Evolutionary conservation across 2,888 invertebrate genomes (phyloP).

Genomic region (Cactoblastis cactorum): DNA sequence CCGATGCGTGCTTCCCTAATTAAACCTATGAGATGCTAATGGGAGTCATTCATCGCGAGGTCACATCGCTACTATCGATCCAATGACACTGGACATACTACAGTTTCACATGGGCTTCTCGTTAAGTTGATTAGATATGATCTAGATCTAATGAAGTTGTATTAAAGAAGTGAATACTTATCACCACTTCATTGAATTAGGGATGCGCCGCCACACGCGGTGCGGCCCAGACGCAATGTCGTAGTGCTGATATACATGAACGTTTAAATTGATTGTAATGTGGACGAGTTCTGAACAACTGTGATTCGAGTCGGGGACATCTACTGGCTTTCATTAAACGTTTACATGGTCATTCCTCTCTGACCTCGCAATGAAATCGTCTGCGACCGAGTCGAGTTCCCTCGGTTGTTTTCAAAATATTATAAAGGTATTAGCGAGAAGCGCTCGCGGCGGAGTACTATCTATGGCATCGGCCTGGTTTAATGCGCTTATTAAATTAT

Average conservation of each 20-base stretch:
- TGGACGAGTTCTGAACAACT: conserved; percentile 61
- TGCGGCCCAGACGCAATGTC: conserved; percentile 57
- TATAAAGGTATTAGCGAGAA: conserved; percentile 63
- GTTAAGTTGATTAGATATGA: conserved; percentile 49
- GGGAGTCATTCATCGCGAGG: conserved; percentile 57
- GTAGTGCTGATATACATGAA: conserved; percentile 50
- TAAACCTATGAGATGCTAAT: conserved; percentile 69
- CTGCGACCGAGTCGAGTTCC: conserved; percentile 44
- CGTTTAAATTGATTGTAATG: conserved; percentile 75
- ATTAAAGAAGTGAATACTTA: conserved; percentile 40
- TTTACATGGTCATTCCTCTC: conserved; percentile 74
- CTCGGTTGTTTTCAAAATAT: conserved; percentile 47
- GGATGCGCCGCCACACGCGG: conserved; percentile 61
- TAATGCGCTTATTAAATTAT: conserved; percentile 78
- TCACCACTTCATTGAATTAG: conserved; percentile 59
- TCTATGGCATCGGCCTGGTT: conserved; percentile 68
- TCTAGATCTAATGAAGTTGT: conserved; percentile 42
- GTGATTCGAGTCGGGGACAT: conserved; percentile 67
- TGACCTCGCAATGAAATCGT: conserved; percentile 57
- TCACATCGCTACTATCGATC: conserved; percentile 42
- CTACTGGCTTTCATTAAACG: conserved; percentile 61
- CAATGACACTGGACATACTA: conserved; percentile 42
- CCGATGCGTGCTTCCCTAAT: conserved; percentile 62
- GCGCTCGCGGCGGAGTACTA: conserved; percentile 58
- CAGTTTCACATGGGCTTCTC: conserved; percentile 41